Evolutionary conservation across 2,888 invertebrate species (phyloP).

Genomic region (Leptarthrus brevirostris): DNA sequence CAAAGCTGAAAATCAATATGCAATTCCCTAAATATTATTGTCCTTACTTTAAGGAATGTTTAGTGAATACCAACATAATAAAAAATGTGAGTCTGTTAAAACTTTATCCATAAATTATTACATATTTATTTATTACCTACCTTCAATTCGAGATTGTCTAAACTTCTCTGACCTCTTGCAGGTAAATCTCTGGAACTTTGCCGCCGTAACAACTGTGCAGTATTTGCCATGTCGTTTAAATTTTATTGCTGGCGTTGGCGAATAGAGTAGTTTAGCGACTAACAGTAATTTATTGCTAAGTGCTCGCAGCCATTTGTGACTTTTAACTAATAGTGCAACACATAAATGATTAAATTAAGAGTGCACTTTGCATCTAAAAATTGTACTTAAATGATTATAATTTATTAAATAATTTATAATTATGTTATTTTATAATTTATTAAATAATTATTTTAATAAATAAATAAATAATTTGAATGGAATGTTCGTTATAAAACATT

Average conservation of each 20-base stretch:
- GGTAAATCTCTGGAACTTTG: slow-evolving; percentile 88
- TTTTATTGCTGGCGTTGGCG: slow-evolving; percentile 22
- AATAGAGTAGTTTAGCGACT: slow-evolving; percentile 12
- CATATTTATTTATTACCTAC: slow-evolving; percentile 71
- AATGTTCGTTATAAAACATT: no score
- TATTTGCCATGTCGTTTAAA: slow-evolving; percentile 79
- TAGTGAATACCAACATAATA: no score
- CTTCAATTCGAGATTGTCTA: slow-evolving; percentile 87
- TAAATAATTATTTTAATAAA: no score
- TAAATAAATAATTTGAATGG: no score
- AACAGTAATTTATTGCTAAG: slow-evolving; percentile 51
- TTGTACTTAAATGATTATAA: no score
- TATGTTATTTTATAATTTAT: no score
- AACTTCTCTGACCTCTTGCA: slow-evolving; percentile 74
- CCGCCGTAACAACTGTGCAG: slow-evolving; percentile 87
- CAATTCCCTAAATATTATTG: no score
- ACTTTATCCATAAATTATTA: no score
- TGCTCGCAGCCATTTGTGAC: slow-evolving; percentile 53
- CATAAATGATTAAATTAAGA: neutral
- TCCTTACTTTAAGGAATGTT: no score
- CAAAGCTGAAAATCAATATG: no score
- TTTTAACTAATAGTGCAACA: slow-evolving; percentile 24
- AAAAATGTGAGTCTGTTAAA: no score
- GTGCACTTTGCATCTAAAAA: slow-evolving; percentile 1
- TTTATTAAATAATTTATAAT: no score